Evolutionary conservation across 1,140 invertebrate genomes (phyloP).

Genomic region (Piezodorus guildinii): DNA sequence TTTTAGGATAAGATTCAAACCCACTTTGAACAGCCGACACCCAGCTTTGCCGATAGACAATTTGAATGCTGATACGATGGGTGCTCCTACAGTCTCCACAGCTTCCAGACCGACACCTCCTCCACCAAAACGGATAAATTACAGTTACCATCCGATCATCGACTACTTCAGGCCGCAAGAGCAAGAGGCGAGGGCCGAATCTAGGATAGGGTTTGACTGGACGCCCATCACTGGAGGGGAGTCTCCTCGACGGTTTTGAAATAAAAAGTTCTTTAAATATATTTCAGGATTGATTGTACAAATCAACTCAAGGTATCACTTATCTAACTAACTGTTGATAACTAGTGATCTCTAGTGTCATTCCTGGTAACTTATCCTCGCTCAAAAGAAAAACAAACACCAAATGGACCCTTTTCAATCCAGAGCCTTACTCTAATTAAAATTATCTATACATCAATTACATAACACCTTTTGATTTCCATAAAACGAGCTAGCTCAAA

Average conservation of each 20-base stretch:
- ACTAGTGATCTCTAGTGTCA: too few relatives aligned
- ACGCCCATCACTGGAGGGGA: conserved; percentile 24
- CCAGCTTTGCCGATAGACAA: conserved; percentile 26
- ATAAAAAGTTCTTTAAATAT: too few relatives aligned
- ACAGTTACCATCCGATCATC: conserved; percentile 74
- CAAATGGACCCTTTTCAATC: too few relatives aligned
- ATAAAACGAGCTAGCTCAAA: too few relatives aligned
- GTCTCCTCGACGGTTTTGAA: background rate
- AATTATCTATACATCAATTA: too few relatives aligned
- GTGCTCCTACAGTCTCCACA: conserved; percentile 13
- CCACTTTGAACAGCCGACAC: conserved; percentile 22
- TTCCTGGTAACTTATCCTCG: too few relatives aligned
- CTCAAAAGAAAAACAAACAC: too few relatives aligned
- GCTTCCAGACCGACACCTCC: background rate
- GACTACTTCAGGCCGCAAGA: conserved; percentile 53
- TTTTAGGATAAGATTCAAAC: conserved; percentile 15
- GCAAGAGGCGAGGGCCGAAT: conserved; percentile 9
- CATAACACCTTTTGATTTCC: too few relatives aligned
- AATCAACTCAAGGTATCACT: too few relatives aligned
- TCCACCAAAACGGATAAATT: conserved; percentile 47
- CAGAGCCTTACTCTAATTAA: too few relatives aligned
- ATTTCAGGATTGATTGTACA: too few relatives aligned
- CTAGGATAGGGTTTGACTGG: conserved; percentile 25
- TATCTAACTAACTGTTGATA: too few relatives aligned
- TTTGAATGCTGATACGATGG: conserved; percentile 17